Evolutionary conservation across 2,113 vertebrate genomes (phyloP).

Genomic region (Upupa epops): DNA sequence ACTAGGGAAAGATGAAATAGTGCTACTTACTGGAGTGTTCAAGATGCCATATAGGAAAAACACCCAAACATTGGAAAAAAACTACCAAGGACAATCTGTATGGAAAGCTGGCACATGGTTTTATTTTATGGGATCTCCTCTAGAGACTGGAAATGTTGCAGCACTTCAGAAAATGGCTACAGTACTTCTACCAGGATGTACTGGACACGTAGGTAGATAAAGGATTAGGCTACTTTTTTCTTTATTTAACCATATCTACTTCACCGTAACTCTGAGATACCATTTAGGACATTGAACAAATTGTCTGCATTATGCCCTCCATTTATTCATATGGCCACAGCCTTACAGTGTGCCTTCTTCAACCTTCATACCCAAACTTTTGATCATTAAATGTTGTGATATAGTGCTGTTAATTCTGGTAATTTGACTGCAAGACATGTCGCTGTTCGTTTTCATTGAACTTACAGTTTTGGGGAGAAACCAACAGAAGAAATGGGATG

Average conservation of each 20-base stretch:
- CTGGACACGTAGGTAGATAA: not conserved
- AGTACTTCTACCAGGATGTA: not conserved
- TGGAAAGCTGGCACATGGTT: not conserved
- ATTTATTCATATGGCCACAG: not conserved
- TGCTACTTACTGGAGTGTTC: not conserved
- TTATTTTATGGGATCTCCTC: not conserved
- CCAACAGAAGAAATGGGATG: not conserved
- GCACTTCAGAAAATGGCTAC: not conserved
- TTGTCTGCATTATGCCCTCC: not conserved
- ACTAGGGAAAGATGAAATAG: not conserved
- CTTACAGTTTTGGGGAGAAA: not conserved
- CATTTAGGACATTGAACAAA: rapidly evolving
- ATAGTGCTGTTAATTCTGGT: not conserved
- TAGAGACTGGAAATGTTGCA: not conserved
- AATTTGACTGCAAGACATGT: not conserved
- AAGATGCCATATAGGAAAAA: not conserved
- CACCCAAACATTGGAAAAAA: not conserved
- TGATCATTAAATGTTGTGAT: not conserved
- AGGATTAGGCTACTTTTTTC: not conserved
- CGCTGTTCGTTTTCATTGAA: not conserved
- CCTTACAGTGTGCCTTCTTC: not conserved
- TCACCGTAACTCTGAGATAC: not conserved
- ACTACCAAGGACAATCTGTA: not conserved
- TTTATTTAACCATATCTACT: not conserved
- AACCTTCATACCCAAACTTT: not conserved